These are phyloP conservation scores for Papilio xuthus DNA, from an alignment of 1,140 invertebrate genomes.

Conservation along the genomic window DNA sequence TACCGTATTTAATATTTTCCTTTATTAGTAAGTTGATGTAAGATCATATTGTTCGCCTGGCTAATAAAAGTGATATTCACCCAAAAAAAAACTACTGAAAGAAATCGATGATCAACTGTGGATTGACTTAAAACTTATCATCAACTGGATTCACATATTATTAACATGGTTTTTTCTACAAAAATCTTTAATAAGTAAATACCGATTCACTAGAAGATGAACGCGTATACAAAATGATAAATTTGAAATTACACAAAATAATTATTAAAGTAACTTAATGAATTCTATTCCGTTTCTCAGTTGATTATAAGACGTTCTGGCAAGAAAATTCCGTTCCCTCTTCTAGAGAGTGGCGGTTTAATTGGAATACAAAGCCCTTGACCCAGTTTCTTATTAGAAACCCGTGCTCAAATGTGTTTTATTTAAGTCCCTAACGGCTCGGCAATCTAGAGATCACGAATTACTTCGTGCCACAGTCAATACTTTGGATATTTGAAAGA, in stretches of 20 bases:
- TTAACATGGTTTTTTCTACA: too few relatives aligned
- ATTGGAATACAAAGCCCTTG: constrained; percentile 37
- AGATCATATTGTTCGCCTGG: neutral
- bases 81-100: too few relatives aligned
- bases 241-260: neutral
- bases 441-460: neutral
- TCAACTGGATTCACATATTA: too few relatives aligned
- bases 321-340: constrained; percentile 24
- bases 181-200: neutral
- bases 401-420: constrained; percentile 21
- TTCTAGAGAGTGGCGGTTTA: constrained; percentile 30
- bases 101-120: too few relatives aligned
- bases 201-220: neutral
- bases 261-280: neutral
- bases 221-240: neutral
- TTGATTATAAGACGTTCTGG: constrained; percentile 17
- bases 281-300: neutral
- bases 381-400: constrained; percentile 33
- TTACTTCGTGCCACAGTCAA: neutral
- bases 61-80: neutral
- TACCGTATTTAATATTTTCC: constrained; percentile 38
- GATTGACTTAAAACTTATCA: too few relatives aligned
- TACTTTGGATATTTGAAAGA: neutral
- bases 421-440: neutral
- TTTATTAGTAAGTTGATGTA: constrained; percentile 24